A percentile compares a stretch with the other conserved stretches of the same genome.
These are phyloP conservation scores for Rhinoderma darwinii DNA, from an alignment of 2,113 vertebrate genomes.

Conservation along the genomic window DNA sequence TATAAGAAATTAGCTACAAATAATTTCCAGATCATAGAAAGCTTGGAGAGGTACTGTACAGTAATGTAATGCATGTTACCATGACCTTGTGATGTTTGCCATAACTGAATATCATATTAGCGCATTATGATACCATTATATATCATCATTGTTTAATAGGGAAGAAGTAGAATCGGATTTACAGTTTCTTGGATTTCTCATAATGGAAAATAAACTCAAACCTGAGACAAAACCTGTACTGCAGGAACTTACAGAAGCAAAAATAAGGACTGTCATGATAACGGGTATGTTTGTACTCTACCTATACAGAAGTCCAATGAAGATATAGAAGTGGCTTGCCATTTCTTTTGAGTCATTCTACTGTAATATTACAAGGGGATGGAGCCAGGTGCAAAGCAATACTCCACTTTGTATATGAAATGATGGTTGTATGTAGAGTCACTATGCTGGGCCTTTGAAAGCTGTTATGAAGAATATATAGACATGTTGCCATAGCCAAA, in stretches of 20 bases:
- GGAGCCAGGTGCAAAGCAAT: too few species aligned
- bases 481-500: too few species aligned
- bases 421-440: too few species aligned
- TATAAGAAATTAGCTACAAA: conserved; percentile 67
- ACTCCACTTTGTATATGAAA: too few species aligned
- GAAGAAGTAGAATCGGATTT: conserved; percentile 74
- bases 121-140: neutral
- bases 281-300: conserved; percentile 70
- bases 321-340: neutral
- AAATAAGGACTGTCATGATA: conserved; percentile 78
- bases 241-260: conserved; percentile 74
- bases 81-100: neutral
- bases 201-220: conserved; percentile 79
- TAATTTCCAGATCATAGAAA: conserved; percentile 4
- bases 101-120: neutral
- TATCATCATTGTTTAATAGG: conserved; percentile 62
- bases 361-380: too few species aligned
- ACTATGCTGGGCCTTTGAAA: too few species aligned
- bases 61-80: neutral
- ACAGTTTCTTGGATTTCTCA: conserved; percentile 76
- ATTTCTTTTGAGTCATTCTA: neutral
- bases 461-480: too few species aligned
- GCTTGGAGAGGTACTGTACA: conserved; percentile 67
- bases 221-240: conserved; percentile 72
- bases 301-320: neutral